Base-by-base conservation (phyloP, 1,140 invertebrate species). In the Temnothorax longispinosus region DNA sequence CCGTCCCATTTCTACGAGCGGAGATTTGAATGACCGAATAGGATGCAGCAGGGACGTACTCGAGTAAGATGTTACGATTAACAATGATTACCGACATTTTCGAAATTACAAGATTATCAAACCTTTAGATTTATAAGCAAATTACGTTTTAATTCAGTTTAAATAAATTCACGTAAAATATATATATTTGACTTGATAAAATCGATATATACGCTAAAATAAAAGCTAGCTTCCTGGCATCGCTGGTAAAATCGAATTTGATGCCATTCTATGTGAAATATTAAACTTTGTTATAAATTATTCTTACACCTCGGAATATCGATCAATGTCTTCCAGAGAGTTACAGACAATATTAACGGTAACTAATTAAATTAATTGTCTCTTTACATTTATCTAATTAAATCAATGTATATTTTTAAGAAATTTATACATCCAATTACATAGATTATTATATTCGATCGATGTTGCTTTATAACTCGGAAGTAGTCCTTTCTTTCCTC, bases 1-100 rank as follows among this genome's bases (percentile, higher is more conserved):
- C 85, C 85, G 87, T 91, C 90, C 91, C 85, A 87, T 91, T 89
- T 85, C 88, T 88, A 86, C 87, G 67, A 87, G 86, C 78, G 87
- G 90, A 91, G 92, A 93, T 90, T 93, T 91, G 88, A 92, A 92
- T 90, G 91, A 92, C 90, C 89, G 88, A 86, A 86, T 89, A 93
- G 85, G 81, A 90, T 71, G 65, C 54, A 54, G 56, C 88, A 92
- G 88, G 90, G 88, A 89, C 81, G 86, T 54, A 88, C 50, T 76
- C 47, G 74, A 81, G 13, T 13, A 32, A 56, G 50, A 13, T 18
- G 21, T 15, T 0, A 56, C 21, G 1, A 38, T 18, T 32, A 44
- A 44, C n/a, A 67, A 21, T 11, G 11, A 67, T 21, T 13, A 10
- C 5, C 7, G 47, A 35, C 1, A 62, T 41, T 38, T 67, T 27